A percentile compares a stretch with the other conserved stretches of the same genome.
phyloP scores from a whole-genome alignment of 2,113 vertebrate genomes.

The Cinclus mexicanus region DNA sequence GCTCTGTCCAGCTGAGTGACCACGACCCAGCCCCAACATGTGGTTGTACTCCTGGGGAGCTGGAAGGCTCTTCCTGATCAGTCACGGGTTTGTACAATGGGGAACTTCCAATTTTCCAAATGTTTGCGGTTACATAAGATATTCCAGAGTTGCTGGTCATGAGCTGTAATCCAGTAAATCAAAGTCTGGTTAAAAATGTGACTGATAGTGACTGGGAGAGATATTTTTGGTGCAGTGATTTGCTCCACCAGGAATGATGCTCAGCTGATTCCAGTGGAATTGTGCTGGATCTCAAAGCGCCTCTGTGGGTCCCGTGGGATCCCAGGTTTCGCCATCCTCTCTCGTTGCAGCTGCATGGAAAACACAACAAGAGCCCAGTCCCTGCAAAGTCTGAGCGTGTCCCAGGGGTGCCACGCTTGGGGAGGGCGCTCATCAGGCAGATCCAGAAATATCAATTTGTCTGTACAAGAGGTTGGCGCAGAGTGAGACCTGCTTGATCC shows the following conservation, averaged over 20 bases:
- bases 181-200: background rate
- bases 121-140: background rate
- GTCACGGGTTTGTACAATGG: background rate
- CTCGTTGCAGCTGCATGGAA: accelerated
- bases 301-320: accelerated
- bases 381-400: accelerated
- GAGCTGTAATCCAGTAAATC: background rate
- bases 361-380: background rate
- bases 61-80: background rate
- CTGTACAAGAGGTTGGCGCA: accelerated
- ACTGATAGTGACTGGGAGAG: background rate
- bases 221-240: background rate
- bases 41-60: background rate
- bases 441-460: background rate
- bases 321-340: accelerated
- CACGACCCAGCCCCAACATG: background rate
- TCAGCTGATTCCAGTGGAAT: background rate
- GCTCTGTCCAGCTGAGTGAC: background rate
- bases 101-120: slow-evolving; percentile 18
- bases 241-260: background rate
- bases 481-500: accelerated
- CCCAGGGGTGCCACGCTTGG: background rate
- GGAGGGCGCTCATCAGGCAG: background rate
- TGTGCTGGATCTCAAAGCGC: accelerated
- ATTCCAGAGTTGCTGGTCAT: background rate